Conservation (phyloP, 2,797 vertebrate genomes). For the Notamacropus eugenii region DNA sequence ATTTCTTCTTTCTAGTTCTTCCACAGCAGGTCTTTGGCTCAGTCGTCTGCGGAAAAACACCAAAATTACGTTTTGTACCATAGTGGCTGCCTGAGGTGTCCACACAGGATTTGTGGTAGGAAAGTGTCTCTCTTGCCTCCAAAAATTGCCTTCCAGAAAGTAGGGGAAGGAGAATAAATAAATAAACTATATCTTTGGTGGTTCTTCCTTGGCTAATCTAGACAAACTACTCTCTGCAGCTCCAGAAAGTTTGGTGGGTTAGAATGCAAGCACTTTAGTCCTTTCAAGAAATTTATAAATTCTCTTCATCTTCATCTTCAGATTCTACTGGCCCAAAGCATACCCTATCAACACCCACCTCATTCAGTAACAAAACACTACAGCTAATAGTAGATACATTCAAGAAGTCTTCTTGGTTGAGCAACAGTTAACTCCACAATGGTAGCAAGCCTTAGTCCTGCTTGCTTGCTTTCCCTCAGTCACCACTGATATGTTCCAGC, state of each 20-base stretch:
- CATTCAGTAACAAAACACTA: neutral
- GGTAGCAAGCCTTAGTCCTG: neutral
- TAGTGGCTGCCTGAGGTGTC: conserved; percentile 77
- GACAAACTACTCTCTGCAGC: conserved; percentile 31
- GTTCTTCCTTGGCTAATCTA: conserved; percentile 44
- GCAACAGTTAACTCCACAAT: conserved; percentile 35
- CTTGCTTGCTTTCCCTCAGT: accelerated
- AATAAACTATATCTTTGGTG: conserved; percentile 15
- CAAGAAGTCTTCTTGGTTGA: conserved; percentile 42
- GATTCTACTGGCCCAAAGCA: conserved; percentile 23
- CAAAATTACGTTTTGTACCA: conserved; percentile 98
- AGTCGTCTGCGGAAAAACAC: conserved; percentile 99
- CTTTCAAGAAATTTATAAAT: conserved; percentile 17
- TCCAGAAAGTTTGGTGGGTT: conserved; percentile 71
- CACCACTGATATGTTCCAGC: conserved; percentile 54
- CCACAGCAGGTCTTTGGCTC: conserved; percentile 97
- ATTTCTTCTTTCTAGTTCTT: conserved; percentile 98
- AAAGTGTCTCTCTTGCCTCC: conserved; percentile 51
- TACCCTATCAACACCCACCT: conserved; percentile 44
- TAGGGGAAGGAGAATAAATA: neutral
- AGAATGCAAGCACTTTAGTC: conserved; percentile 31
- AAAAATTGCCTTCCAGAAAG: conserved; percentile 41
- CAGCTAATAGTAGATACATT: conserved; percentile 44
- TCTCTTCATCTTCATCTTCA: conserved; percentile 53
- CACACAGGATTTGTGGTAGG: conserved; percentile 56